Conservation (phyloP, 2,797 vertebrate genomes). For the Mormyrus proboscirostris region DNA sequence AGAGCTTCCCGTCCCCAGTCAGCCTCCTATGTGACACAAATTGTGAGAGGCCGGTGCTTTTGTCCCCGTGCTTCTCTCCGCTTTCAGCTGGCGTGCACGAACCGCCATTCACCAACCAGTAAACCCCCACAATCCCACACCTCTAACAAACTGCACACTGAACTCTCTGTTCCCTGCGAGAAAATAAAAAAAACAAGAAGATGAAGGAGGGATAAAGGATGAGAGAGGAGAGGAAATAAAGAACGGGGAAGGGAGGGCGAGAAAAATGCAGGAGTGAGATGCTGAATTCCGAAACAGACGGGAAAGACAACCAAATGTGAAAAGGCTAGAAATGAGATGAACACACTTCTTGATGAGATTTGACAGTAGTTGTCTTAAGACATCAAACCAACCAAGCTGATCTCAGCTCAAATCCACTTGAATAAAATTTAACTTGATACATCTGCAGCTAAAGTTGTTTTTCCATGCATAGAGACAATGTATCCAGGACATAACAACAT, state of each 20-base stretch:
- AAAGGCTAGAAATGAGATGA: not conserved
- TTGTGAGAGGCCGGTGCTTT: not conserved
- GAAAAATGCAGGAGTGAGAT: not conserved
- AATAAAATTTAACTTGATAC: not conserved
- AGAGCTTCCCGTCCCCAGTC: not conserved
- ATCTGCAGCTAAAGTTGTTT: not conserved
- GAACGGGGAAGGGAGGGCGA: not conserved
- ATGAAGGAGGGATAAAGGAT: not conserved
- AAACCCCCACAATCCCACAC: not conserved
- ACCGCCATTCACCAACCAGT: not conserved
- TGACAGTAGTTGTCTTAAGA: not conserved
- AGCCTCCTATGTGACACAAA: constrained; percentile 6
- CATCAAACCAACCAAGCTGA: not conserved
- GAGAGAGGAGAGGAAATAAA: not conserved
- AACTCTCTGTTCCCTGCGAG: constrained; percentile 22
- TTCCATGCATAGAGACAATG: not conserved
- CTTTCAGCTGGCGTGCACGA: not conserved
- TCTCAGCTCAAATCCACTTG: not conserved
- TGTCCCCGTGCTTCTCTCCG: not conserved
- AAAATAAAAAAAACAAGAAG: not conserved
- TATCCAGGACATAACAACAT: not conserved
- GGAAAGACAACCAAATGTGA: not conserved
- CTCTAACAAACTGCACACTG: constrained; percentile 21
- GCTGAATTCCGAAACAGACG: not conserved
- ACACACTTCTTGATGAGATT: not conserved